Evolutionary conservation across 2,797 vertebrate species (phyloP).

Genomic region (Xyrichtys novacula): DNA sequence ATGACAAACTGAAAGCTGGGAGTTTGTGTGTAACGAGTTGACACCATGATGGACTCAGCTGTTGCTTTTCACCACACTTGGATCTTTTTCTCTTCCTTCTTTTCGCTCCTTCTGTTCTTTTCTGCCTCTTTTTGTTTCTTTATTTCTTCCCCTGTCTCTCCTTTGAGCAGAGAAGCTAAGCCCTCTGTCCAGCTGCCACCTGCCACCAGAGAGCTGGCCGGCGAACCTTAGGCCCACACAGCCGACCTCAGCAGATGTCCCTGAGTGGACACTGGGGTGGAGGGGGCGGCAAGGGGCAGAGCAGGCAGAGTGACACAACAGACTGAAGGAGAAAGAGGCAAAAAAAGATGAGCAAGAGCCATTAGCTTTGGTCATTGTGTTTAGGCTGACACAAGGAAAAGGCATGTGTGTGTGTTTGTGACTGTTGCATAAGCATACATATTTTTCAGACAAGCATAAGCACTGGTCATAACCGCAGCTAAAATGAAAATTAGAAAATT

Average conservation of each 20-base stretch:
- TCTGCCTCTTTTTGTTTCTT: conserved; percentile 11
- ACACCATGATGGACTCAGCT: conserved; percentile 1
- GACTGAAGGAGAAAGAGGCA: conserved; percentile 41
- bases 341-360: conserved; percentile 16
- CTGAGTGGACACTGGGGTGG: conserved; percentile 57
- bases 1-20: conserved; percentile 39
- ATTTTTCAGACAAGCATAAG: too few relatives aligned
- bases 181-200: conserved; percentile 77
- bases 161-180: conserved; percentile 47
- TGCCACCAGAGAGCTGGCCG: conserved; percentile 60
- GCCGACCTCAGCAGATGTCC: conserved; percentile 80
- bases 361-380: conserved; percentile 55
- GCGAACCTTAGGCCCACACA: conserved; percentile 58
- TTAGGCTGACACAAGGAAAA: conserved; percentile 27
- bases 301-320: conserved; percentile 42
- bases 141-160: conserved; percentile 1
- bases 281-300: conserved; percentile 53
- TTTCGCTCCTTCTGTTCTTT: conserved; percentile 1
- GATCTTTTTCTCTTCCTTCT: background rate
- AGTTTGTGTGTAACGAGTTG: conserved; percentile 24
- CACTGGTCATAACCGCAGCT: too few relatives aligned
- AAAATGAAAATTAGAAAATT: too few relatives aligned
- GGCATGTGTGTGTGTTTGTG: background rate
- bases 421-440: background rate
- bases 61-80: conserved; percentile 31